A percentile compares a stretch with the other conserved stretches of the same genome.
These are phyloP conservation scores for Pelecanus crispus DNA, from an alignment of 2,113 vertebrate genomes.

Conservation along the genomic window DNA sequence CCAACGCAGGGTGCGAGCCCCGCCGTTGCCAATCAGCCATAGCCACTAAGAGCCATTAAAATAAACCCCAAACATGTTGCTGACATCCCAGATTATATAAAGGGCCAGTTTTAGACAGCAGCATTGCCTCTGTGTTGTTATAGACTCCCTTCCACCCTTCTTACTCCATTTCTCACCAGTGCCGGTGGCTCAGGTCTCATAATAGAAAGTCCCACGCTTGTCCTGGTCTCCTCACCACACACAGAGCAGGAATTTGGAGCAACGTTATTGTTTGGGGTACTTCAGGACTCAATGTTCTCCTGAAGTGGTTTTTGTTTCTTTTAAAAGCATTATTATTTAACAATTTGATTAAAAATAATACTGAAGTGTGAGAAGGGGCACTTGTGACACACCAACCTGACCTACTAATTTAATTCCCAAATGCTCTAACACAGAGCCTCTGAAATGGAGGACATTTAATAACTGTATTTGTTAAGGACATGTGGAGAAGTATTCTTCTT, in stretches of 20 bases:
- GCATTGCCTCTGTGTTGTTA: not conserved
- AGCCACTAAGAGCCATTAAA: not conserved
- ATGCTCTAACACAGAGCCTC: not conserved
- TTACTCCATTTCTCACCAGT: not conserved
- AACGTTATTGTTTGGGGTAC: not conserved
- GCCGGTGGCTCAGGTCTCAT: not conserved
- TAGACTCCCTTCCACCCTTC: conserved; percentile 18
- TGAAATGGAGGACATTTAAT: not conserved
- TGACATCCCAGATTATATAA: not conserved
- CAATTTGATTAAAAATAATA: conserved; percentile 5
- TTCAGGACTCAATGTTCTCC: not conserved
- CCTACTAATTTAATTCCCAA: not conserved
- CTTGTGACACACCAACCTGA: not conserved
- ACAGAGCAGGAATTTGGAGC: conserved; percentile 24
- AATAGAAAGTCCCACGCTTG: not conserved
- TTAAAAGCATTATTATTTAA: conserved; percentile 16
- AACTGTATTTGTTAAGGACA: not conserved
- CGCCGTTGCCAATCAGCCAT: accelerated
- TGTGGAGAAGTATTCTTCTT: not conserved
- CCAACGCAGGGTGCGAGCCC: not conserved
- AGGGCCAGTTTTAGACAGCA: not conserved
- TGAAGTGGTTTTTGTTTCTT: conserved; percentile 12
- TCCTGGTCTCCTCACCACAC: conserved; percentile 10
- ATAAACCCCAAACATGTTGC: not conserved
- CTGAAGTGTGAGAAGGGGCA: not conserved